Evolutionary conservation across 2,888 invertebrate species (phyloP), one percentile per base, ranked within the genome.

Genomic region (Tachina grossa): DNA sequence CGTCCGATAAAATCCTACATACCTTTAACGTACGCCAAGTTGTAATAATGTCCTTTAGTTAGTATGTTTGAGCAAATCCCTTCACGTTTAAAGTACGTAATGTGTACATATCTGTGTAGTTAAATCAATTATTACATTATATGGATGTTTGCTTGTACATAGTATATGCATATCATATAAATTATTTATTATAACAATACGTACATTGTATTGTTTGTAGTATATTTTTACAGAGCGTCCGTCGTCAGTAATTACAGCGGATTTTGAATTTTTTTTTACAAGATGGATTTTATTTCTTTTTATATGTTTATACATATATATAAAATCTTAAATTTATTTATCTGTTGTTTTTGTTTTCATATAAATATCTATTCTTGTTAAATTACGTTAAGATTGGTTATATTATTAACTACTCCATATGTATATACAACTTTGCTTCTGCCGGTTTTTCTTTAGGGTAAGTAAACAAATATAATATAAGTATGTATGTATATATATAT

Each of bases 231-330:
- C 22, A 69, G 8, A 47, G 13, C 14, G 14, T 53, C 16, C 14
- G 14, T 53, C 16, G 31, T 65, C 13, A 47, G n/a, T 47, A 65
- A 65, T 68, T 68, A 57, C 49, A 41, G 57, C 49, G 57, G 77
- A 57, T 22, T 49, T 57, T 77, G 19, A 19, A 9, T 68, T 68
- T 68, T 51, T n/a, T 51, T 69, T 68, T 55, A 69, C 41, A 19
- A 55, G 53, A 43, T 69, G 19, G 11, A 16, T 69, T 43, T 49
- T 55, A 69, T 69, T 69, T 41, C 19, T 41, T 55, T 41, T 69
- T 69, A 69, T 41, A 16, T 16, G 1, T 63, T 10, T 65, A 53
- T 9, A 10, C 9, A 8, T 9, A 16, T 53, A 16, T 16, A 16
- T 65, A 22, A 65, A 11, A 31, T 31, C 41, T 39, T 59, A 59